phyloP scores from a whole-genome alignment of 2,797 vertebrate species.

The Etheostoma perlongum region DNA sequence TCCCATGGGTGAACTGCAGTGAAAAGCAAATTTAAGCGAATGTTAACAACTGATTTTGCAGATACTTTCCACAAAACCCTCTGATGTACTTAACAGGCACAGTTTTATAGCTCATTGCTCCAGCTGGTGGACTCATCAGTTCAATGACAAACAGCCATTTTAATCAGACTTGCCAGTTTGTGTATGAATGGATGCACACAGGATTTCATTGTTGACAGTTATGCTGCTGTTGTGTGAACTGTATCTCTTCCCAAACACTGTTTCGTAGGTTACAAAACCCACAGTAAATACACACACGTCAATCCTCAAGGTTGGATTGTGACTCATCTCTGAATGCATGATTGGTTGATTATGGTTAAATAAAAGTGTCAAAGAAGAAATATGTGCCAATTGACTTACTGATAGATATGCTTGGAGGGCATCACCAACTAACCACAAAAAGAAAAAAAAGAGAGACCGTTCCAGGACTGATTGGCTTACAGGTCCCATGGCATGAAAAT shows the following conservation, averaged over 20 bases:
- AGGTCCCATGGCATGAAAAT: too few species aligned
- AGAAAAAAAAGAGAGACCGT: slow-evolving; percentile 55
- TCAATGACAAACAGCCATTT: slow-evolving; percentile 32
- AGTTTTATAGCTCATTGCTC: slow-evolving; percentile 10
- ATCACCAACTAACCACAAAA: slow-evolving; percentile 59
- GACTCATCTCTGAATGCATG: slow-evolving; percentile 46
- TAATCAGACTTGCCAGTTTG: slow-evolving; percentile 42
- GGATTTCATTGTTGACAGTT: slow-evolving; percentile 45
- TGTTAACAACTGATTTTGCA: slow-evolving; percentile 25
- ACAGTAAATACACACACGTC: slow-evolving; percentile 40
- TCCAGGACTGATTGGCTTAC: slow-evolving; percentile 64
- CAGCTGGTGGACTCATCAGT: slow-evolving; percentile 42
- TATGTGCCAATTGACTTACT: slow-evolving; percentile 53
- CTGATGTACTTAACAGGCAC: slow-evolving; percentile 31
- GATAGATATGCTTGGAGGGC: slow-evolving; percentile 72
- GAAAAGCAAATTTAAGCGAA: slow-evolving; percentile 30
- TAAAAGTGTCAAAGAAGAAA: slow-evolving; percentile 65
- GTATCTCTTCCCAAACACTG: slow-evolving; percentile 36
- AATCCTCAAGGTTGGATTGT: slow-evolving; percentile 45
- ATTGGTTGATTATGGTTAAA: slow-evolving; percentile 65
- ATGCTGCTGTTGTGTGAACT: slow-evolving; percentile 21
- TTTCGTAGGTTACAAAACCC: slow-evolving; percentile 52
- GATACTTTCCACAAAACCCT: slow-evolving; percentile 36
- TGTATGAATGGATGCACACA: slow-evolving; percentile 19
- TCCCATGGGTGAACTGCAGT: slow-evolving; percentile 19